Evolutionary conservation across 2,888 invertebrate species (phyloP).

Genomic region (Tanytarsus gracilentus): DNA sequence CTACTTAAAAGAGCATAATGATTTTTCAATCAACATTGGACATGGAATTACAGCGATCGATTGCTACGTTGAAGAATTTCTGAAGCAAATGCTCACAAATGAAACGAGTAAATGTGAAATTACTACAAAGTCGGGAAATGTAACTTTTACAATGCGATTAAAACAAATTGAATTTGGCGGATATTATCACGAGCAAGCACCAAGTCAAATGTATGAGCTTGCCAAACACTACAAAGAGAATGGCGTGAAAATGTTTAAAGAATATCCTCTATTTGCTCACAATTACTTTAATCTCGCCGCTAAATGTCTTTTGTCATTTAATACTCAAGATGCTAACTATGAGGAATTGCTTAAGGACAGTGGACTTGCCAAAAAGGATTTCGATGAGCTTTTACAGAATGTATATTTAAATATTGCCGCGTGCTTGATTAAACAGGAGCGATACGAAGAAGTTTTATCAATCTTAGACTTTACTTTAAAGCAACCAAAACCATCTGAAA

Average conservation of each 20-base stretch:
- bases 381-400: constrained; percentile 53
- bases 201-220: constrained; percentile 41
- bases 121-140: constrained; percentile 34
- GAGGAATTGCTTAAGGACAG: constrained; percentile 39
- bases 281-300: constrained; percentile 62
- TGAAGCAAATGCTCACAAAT: constrained; percentile 44
- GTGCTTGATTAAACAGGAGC: constrained; percentile 61
- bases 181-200: constrained; percentile 43
- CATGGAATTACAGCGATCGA: constrained; percentile 44
- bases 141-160: constrained; percentile 41
- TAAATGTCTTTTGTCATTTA: constrained; percentile 59
- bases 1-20: constrained; percentile 31
- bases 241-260: constrained; percentile 55
- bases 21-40: constrained; percentile 40
- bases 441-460: constrained; percentile 56
- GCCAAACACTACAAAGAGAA: constrained; percentile 44
- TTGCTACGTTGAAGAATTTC: constrained; percentile 43
- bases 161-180: constrained; percentile 39
- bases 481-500: constrained; percentile 40
- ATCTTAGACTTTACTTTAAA: constrained; percentile 48
- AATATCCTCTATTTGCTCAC: constrained; percentile 60
- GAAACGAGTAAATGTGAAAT: constrained; percentile 45
- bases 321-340: constrained; percentile 45
- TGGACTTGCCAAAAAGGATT: constrained; percentile 42
- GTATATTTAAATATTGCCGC: constrained; percentile 76